These are phyloP conservation scores for Marisa cornuarietis DNA, from an alignment of 1,140 invertebrate species.

Conservation along the genomic window DNA sequence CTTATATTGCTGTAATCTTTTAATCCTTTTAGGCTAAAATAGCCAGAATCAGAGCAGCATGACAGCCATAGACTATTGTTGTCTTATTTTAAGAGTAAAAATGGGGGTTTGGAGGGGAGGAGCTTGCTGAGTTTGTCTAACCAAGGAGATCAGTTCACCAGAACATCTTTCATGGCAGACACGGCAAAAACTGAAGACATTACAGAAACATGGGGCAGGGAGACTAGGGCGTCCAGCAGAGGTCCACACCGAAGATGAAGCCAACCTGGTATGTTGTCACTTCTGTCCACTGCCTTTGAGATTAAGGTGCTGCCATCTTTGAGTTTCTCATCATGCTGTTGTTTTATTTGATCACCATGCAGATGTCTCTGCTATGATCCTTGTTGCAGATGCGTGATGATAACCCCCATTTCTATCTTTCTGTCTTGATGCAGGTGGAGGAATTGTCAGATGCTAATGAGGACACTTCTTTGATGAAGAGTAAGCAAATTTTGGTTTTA, in stretches of 20 bases:
- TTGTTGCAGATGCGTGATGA: too few relatives aligned
- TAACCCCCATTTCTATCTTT: background rate
- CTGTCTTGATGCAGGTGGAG: conserved; percentile 41
- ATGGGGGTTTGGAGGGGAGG: background rate
- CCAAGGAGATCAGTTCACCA: background rate
- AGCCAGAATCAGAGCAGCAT: too few relatives aligned
- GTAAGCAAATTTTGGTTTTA: background rate
- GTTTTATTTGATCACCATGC: too few relatives aligned
- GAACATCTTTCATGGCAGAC: conserved; percentile 29
- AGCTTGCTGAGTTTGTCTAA: background rate
- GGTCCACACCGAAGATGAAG: conserved; percentile 58
- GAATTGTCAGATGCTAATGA: conserved; percentile 45
- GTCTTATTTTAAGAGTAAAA: background rate
- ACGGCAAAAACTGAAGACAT: conserved; percentile 24
- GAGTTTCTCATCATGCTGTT: too few relatives aligned
- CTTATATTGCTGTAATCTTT: too few relatives aligned
- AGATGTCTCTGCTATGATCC: too few relatives aligned
- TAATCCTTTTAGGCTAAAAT: too few relatives aligned
- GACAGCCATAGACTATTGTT: too few relatives aligned
- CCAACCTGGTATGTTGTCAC: conserved; percentile 45
- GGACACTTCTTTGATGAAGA: background rate
- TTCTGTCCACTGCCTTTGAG: too few relatives aligned
- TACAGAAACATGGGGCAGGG: conserved; percentile 16
- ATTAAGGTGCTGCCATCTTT: too few relatives aligned
- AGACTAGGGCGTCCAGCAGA: conserved; percentile 48